Evolutionary conservation across 2,888 invertebrate genomes (phyloP).

Genomic region (Ommatoiulus sabulosus): DNA sequence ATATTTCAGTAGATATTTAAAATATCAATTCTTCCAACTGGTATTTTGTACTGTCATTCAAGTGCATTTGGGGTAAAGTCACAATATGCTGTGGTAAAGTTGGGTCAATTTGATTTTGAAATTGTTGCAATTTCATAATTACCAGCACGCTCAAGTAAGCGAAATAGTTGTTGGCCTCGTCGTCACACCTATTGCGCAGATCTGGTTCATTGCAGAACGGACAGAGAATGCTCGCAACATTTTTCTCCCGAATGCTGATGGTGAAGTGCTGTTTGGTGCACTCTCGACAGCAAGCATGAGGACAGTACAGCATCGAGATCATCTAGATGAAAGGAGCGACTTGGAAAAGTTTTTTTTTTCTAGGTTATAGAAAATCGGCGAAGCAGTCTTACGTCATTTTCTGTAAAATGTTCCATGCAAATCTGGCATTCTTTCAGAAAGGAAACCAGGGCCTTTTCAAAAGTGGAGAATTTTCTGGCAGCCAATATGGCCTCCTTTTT

Average conservation of each 20-base stretch:
- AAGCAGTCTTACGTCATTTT: neutral
- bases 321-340: neutral
- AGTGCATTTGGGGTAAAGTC: too few relatives aligned
- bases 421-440: neutral
- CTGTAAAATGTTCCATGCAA: neutral
- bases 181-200: neutral
- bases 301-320: conserved; percentile 7
- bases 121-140: neutral
- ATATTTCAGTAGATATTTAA: too few relatives aligned
- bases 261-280: neutral
- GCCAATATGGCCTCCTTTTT: conserved; percentile 8
- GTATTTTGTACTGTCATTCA: too few relatives aligned
- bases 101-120: too few relatives aligned
- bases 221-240: neutral
- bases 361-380: neutral
- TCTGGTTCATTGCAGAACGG: neutral
- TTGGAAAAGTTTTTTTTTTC: neutral
- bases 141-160: neutral
- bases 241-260: neutral
- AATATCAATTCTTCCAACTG: too few relatives aligned
- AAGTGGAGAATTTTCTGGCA: neutral
- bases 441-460: neutral
- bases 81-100: too few relatives aligned
- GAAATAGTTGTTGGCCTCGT: neutral
- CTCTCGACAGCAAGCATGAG: neutral